Percentiles rank a stretch among this genome's conserved stretches.
phyloP scores from a whole-genome alignment of 2,113 vertebrate species.

The Pituophis catenifer region DNA sequence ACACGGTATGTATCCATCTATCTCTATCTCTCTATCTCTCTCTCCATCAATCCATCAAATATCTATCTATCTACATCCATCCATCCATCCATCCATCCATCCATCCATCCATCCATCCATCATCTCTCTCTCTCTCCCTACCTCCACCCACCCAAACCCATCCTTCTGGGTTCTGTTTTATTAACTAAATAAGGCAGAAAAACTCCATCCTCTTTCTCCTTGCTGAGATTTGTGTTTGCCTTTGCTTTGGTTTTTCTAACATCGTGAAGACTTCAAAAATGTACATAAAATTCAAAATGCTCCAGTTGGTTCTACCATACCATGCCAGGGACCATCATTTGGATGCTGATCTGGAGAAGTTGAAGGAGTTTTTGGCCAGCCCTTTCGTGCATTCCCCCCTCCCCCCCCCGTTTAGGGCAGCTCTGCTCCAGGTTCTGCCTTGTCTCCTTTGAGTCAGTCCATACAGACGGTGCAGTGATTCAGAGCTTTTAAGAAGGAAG shows the following conservation, averaged over 20 bases:
- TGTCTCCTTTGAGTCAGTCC: not conserved
- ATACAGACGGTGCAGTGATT: not conserved
- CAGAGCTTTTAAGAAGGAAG: not conserved
- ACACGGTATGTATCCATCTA: no score
- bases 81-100: not conserved
- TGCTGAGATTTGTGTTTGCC: not conserved
- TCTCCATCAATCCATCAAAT: no score
- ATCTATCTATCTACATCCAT: no score
- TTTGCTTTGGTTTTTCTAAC: not conserved
- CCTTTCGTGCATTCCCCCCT: not conserved
- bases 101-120: no score
- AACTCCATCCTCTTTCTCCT: not conserved
- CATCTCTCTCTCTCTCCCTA: no score
- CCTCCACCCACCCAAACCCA: no score
- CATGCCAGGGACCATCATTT: not conserved
- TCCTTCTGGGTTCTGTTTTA: not conserved
- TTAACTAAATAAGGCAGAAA: not conserved
- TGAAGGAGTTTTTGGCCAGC: not conserved
- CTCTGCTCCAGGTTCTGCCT: not conserved
- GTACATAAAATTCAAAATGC: no score
- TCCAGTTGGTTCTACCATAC: no score
- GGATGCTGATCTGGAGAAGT: not conserved
- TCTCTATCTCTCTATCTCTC: no score
- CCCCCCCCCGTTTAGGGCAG: not conserved
- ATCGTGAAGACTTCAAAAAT: not conserved